Evolutionary conservation across 2,113 vertebrate species (phyloP), one percentile per base, ranked within the genome.

Genomic region (Rousettus leschenaultii): DNA sequence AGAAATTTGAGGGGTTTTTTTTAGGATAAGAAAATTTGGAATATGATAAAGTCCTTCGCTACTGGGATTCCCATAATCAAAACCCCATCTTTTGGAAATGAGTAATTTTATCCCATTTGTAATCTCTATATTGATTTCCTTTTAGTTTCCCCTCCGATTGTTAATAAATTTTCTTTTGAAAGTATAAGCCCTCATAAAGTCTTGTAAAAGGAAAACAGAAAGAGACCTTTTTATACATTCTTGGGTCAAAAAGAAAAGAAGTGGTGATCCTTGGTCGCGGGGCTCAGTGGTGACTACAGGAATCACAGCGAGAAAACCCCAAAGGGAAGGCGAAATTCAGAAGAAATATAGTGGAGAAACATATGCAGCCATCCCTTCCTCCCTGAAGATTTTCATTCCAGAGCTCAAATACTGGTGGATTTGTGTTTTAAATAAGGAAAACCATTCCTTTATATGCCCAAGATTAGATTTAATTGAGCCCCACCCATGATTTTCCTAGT

Each of bases 341-440:
- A 83, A 90, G 71, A 93, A 87, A 94, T 55, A 73, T 19, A 91
- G 93, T 43, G 61, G 73, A 97, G 87, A 86, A 96, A 94, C n/a
- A 89, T 7, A 19, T 71, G 66, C 65, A 38, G 68, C 84, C 89
- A 75, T 63, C 59, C 71, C 53, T 55, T 82, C 75, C 55, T 77
- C 95, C 68, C 68, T 40, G 35, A 73, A 93, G 86, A 84, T 57
- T 94, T 95, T 94, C 94, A 95, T 83, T 84, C 75, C 89, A 94
- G 89, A 92, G 63, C 45, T 61, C 75, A 80, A 92, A 97, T 90
- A 80, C 75, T 94, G 80, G 77, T 79, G 89, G 95, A 87, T 95
- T 90, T 89, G 89, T 88, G 71, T 96, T 95, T 94, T 92, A 63
- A 94, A 89, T 89, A 97, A 97, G 92, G 71, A 96, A 97, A 92